These are phyloP conservation scores for Copsychus sechellarum DNA, from an alignment of 2,113 vertebrate genomes.

Conservation along the genomic window DNA sequence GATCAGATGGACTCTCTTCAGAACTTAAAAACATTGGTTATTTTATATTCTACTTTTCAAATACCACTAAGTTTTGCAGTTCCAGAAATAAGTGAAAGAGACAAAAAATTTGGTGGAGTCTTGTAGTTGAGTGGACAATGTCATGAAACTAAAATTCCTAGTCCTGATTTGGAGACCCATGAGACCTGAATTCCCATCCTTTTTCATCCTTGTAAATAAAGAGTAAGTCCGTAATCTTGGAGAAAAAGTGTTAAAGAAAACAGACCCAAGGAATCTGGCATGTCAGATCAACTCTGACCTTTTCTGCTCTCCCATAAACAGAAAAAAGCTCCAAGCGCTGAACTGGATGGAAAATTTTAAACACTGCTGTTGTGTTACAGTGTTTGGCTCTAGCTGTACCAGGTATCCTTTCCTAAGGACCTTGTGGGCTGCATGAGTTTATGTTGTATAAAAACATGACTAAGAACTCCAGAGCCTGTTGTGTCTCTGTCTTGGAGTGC, in stretches of 20 bases:
- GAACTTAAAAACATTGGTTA: not conserved
- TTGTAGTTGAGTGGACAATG: not conserved
- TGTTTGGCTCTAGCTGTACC: not conserved
- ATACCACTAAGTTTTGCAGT: not conserved
- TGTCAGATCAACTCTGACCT: not conserved
- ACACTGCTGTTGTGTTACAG: fast-evolving
- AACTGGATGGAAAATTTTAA: not conserved
- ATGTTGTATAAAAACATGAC: not conserved
- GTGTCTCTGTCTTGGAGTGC: not conserved
- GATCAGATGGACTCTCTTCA: not conserved
- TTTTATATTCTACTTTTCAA: not conserved
- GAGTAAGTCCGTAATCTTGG: not conserved
- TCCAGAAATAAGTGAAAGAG: not conserved
- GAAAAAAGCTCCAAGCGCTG: not conserved
- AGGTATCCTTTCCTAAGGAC: not conserved
- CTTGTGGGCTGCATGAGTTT: not conserved
- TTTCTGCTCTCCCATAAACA: not conserved
- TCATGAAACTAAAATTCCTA: not conserved
- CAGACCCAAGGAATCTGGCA: not conserved
- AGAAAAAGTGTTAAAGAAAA: not conserved
- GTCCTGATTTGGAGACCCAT: not conserved
- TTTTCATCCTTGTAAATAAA: not conserved
- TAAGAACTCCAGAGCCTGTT: not conserved
- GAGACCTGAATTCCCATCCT: not conserved
- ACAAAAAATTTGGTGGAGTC: not conserved